Evolutionary conservation across 2,113 vertebrate species (phyloP), one percentile per base, ranked within the genome.

Genomic region (Bufo gargarizans): DNA sequence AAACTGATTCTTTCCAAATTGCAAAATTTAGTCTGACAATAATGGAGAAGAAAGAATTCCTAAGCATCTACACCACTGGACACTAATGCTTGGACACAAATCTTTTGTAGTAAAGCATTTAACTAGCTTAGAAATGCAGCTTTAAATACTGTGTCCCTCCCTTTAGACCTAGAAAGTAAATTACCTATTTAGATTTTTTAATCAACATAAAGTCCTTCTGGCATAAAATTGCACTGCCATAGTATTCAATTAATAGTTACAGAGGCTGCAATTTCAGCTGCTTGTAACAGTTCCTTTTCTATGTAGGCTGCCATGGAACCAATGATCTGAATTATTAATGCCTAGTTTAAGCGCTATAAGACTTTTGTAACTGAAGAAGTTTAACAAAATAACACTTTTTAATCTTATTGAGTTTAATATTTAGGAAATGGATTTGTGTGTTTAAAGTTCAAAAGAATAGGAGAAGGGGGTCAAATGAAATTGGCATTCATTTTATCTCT

Each of bases 301-400:
- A 91, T 87, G 87, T 84, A 67, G 79, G 74, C 87, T 84, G 76
- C 72, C 86, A 89, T 89, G 87, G 87, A 85, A 87, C 85, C 82
- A 91, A 90, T 89, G 80, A 88, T 90, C 85, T 88, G 89, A 92
- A 90, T 87, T 86, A 90, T 90, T 90, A 90, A 92, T 83, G 63
- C 74, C 63, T 83, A 49, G 61, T 85, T 88, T 72, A 89, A 82
- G 84, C 69, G 20, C 49, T 72, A 61, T 86, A 77, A 91, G 86
- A 77, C 69, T 63, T 89, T 91, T 89, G 58, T 79, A 59, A 84
- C n/a, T 49, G 84, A 86, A 89, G 53, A 83, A 89, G 81, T 88
- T 77, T 67, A 56, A 69, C 84, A 85, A 84, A 90, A 82, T 43
- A 43, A 87, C 10, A 85, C 76, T 78, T 84, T 86, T 74, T 77